Conservation (phyloP, 2,888 invertebrate genomes). For the Cheilosia vulpina region DNA sequence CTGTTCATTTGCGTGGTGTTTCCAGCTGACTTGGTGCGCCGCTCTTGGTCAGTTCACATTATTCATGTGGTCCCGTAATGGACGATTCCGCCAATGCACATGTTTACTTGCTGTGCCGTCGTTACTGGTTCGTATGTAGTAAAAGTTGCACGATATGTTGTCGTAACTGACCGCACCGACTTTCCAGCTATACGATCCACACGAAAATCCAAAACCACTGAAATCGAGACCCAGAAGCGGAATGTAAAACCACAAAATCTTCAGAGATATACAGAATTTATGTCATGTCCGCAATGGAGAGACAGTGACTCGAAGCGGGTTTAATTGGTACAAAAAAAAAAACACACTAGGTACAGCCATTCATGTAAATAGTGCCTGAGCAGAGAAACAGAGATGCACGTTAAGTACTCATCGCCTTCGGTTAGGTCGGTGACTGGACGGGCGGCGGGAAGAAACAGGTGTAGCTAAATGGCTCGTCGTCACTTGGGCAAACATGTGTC, state of each 20-base stretch:
- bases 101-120: constrained; percentile 1
- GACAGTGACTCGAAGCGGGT: background rate
- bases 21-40: constrained; percentile 39
- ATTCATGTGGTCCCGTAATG: constrained; percentile 25
- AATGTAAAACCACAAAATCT: constrained; percentile 20
- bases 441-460: constrained; percentile 1
- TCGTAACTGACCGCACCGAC: constrained; percentile 16
- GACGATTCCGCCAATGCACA: constrained; percentile 30
- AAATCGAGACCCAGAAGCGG: constrained; percentile 28
- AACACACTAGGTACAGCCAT: background rate
- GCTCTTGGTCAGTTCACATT: constrained; percentile 15
- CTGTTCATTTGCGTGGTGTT: constrained; percentile 2
- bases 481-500: constrained; percentile 50
- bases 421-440: background rate
- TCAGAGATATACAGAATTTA: constrained; percentile 10
- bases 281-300: constrained; percentile 11
- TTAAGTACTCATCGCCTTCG: background rate
- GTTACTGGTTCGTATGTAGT: background rate
- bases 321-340: constrained; percentile 11
- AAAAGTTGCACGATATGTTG: constrained; percentile 14
- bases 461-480: constrained; percentile 27
- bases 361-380: background rate
- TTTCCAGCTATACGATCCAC: background rate
- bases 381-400: background rate
- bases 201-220: constrained; percentile 30